Conservation (phyloP, 2,113 vertebrate genomes). For the Cebidichthys violaceus region DNA sequence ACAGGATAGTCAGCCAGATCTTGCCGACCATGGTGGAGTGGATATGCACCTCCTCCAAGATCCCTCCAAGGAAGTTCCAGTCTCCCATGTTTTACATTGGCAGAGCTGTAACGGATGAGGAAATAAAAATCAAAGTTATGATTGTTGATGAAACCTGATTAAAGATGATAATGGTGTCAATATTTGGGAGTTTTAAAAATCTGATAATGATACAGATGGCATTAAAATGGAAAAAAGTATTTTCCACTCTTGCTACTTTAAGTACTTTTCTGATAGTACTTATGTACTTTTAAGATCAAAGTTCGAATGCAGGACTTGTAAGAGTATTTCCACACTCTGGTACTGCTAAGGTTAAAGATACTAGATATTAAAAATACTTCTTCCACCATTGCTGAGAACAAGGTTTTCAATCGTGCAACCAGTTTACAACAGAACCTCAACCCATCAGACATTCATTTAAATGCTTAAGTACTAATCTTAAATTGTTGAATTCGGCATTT, state of each 20-base stretch:
- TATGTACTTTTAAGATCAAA: background rate
- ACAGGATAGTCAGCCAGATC: conserved; percentile 93
- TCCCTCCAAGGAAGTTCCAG: conserved; percentile 93
- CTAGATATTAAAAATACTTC: too few species aligned
- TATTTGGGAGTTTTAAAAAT: background rate
- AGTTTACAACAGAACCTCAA: background rate
- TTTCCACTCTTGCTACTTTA: background rate
- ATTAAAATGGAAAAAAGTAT: background rate
- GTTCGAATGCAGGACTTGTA: background rate
- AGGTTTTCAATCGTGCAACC: background rate
- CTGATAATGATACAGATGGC: background rate
- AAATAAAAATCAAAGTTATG: background rate
- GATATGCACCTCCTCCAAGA: conserved; percentile 93
- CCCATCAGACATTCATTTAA: background rate
- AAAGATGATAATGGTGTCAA: background rate
- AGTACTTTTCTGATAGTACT: background rate
- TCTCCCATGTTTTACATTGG: conserved; percentile 87
- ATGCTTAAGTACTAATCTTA: background rate
- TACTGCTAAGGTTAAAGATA: background rate
- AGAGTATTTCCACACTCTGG: background rate
- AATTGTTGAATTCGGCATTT: background rate
- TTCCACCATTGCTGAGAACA: background rate
- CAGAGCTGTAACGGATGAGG: conserved; percentile 33
- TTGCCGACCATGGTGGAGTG: conserved; percentile 93
- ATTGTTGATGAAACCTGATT: background rate